A percentile compares a stretch with the other conserved stretches of the same genome.
Evolutionary conservation across 2,888 invertebrate genomes (phyloP).

Genomic region (Drosophila meridiana): DNA sequence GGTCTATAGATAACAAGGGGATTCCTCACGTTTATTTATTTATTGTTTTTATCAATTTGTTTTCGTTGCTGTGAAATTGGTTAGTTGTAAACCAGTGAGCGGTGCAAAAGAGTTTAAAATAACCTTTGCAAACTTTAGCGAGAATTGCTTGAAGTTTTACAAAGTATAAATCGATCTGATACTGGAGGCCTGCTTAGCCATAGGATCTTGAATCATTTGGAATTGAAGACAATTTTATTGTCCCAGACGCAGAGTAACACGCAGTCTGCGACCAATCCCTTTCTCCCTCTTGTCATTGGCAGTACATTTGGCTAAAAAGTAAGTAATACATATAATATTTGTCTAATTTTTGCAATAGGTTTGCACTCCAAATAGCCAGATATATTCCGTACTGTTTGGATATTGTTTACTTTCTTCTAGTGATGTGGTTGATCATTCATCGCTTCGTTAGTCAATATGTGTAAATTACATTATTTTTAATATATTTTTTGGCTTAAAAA

Average conservation of each 20-base stretch:
- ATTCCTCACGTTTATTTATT: conserved; percentile 8
- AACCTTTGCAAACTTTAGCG: conserved; percentile 1
- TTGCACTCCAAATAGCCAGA: too few relatives aligned
- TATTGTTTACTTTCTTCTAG: too few relatives aligned
- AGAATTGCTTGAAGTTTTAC: conserved; percentile 62
- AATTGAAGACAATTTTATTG: conserved; percentile 87
- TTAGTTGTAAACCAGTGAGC: conserved; percentile 36
- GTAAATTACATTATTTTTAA: too few relatives aligned
- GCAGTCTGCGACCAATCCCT: conserved; percentile 95
- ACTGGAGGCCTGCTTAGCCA: conserved; percentile 92
- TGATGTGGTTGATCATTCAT: too few relatives aligned
- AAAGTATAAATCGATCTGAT: conserved; percentile 87
- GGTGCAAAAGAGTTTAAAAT: conserved; percentile 15
- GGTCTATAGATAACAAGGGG: too few relatives aligned
- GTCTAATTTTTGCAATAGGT: neutral
- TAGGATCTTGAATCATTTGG: conserved; percentile 94
- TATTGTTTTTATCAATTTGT: conserved; percentile 12
- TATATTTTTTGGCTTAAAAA: too few relatives aligned
- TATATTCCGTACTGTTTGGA: too few relatives aligned
- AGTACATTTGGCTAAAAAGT: conserved; percentile 92
- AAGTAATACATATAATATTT: too few relatives aligned
- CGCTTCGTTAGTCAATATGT: too few relatives aligned
- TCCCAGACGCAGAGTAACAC: conserved; percentile 92
- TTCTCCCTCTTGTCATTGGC: conserved; percentile 92
- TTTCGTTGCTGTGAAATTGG: conserved; percentile 21